Percentiles rank a stretch among this genome's conserved stretches.
Conservation (phyloP, 2,797 vertebrate genomes). For the Anableps anableps region DNA sequence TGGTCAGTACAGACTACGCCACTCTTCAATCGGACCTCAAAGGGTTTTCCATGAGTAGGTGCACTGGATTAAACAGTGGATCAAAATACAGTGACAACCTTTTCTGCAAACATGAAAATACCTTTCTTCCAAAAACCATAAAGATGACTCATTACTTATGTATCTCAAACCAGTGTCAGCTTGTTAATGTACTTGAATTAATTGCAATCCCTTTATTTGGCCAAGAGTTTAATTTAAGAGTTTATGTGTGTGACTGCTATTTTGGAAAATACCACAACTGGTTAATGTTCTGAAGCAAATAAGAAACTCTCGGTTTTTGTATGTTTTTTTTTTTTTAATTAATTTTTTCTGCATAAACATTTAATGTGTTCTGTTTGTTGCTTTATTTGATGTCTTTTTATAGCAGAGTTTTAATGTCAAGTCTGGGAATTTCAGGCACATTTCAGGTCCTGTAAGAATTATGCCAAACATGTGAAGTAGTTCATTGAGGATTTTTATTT, state of each 20-base stretch:
- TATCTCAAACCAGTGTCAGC: not conserved
- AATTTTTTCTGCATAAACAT: not conserved
- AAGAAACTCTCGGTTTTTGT: not conserved
- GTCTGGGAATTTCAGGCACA: not conserved
- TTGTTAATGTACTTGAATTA: not conserved
- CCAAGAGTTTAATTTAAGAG: not conserved
- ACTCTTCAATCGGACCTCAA: not conserved
- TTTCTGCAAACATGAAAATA: not conserved
- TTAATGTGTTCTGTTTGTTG: not conserved
- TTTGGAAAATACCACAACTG: not conserved
- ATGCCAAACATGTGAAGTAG: not conserved
- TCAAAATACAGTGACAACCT: not conserved
- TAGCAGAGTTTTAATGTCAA: not conserved
- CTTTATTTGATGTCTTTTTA: too few relatives aligned
- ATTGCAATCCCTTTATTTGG: not conserved
- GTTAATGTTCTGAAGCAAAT: not conserved
- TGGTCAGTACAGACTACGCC: not conserved
- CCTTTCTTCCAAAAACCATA: not conserved
- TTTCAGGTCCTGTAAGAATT: not conserved
- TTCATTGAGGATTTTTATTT: not conserved
- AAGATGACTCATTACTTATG: not conserved
- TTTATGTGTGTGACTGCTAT: not conserved
- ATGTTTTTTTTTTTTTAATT: not conserved
- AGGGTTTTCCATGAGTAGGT: not conserved
- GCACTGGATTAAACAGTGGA: not conserved